These are phyloP conservation scores for Tetraneura akinire DNA, from an alignment of 1,140 invertebrate species.

Conservation along the genomic window DNA sequence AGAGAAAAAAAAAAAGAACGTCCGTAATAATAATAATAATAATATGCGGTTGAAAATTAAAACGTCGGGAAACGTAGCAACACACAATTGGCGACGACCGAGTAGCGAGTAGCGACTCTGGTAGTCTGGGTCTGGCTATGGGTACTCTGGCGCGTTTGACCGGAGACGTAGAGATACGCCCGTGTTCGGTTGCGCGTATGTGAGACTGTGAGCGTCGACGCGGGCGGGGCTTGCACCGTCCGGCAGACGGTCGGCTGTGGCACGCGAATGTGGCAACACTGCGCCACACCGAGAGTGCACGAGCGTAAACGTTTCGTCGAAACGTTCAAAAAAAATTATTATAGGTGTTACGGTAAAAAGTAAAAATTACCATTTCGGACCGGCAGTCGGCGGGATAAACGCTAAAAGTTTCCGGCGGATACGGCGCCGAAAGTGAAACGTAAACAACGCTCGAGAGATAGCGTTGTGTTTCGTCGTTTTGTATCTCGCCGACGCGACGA, in stretches of 20 bases:
- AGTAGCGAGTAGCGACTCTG: too few species aligned
- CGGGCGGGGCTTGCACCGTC: neutral
- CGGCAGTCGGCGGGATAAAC: too few species aligned
- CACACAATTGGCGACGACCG: neutral
- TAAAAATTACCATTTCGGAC: too few species aligned
- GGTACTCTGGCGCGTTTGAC: neutral
- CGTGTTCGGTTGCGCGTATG: neutral
- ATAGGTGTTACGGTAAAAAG: too few species aligned
- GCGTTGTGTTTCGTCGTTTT: too few species aligned
- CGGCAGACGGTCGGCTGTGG: neutral
- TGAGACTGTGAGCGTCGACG: neutral
- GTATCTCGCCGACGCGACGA: too few species aligned
- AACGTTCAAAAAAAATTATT: neutral
- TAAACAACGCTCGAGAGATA: too few species aligned
- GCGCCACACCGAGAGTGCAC: neutral
- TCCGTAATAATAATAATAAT: too few species aligned
- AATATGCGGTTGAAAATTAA: too few species aligned
- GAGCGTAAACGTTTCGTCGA: neutral
- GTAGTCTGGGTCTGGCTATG: neutral
- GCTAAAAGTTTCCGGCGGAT: too few species aligned
- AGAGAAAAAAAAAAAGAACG: neutral
- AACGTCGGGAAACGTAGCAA: too few species aligned
- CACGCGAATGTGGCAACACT: neutral
- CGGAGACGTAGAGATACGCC: neutral
- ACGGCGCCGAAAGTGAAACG: too few species aligned